These are phyloP conservation scores for Gallinago media DNA, from an alignment of 2,113 vertebrate species.

Conservation along the genomic window DNA sequence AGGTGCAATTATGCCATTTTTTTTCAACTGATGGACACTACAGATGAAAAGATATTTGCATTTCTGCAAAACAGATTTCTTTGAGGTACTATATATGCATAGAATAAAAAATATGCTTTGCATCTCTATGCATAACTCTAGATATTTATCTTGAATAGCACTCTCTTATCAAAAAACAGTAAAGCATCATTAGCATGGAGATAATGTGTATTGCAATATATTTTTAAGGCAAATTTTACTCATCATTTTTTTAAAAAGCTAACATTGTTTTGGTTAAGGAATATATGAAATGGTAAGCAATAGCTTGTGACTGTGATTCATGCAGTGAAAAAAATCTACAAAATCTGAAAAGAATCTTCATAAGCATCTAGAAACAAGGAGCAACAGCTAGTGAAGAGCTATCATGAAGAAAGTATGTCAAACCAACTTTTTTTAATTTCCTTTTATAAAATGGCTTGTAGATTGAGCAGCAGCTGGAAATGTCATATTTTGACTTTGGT, in stretches of 20 bases:
- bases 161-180: not conserved
- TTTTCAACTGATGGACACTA: not conserved
- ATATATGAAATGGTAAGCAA: not conserved
- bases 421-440: rapidly evolving
- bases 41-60: not conserved
- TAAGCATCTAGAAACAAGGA: not conserved
- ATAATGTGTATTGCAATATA: not conserved
- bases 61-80: not conserved
- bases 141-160: not conserved
- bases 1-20: not conserved
- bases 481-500: not conserved
- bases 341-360: not conserved
- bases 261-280: not conserved
- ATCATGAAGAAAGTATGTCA: not conserved
- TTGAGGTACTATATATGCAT: not conserved
- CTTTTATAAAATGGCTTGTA: not conserved
- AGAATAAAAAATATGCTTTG: not conserved
- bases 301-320: not conserved
- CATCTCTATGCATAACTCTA: not conserved
- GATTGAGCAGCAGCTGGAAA: not conserved
- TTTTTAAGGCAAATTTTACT: not conserved
- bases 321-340: not conserved
- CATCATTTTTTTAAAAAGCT: not conserved
- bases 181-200: not conserved
- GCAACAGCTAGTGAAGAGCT: not conserved